Evolutionary conservation across 2,888 invertebrate species (phyloP).

Genomic region (Pterobdella sp.): DNA sequence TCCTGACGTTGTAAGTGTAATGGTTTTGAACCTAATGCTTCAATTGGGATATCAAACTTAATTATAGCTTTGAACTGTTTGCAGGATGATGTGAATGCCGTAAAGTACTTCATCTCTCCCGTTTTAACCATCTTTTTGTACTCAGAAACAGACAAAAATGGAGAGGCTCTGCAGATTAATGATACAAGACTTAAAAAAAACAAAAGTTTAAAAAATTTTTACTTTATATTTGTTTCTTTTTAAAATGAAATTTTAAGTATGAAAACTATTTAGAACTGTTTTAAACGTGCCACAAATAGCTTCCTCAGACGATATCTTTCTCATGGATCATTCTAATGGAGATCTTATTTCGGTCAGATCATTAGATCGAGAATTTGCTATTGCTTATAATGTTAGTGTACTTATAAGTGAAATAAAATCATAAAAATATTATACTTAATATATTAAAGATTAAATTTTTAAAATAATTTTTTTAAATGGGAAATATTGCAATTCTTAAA

Average conservation of each 20-base stretch:
- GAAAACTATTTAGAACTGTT: too few relatives aligned
- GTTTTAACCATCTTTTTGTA: not conserved
- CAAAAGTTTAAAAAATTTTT: too few relatives aligned
- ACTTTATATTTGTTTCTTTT: too few relatives aligned
- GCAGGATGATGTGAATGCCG: not conserved
- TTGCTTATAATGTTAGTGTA: not conserved
- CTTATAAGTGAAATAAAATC: not conserved
- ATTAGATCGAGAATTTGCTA: not conserved
- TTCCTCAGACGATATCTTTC: not conserved
- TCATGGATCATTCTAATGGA: constrained; percentile 1
- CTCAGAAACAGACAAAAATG: not conserved
- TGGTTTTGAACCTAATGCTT: not conserved
- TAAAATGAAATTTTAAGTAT: too few relatives aligned
- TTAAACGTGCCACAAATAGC: not conserved
- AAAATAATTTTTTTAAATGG: too few relatives aligned
- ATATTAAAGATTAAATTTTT: too few relatives aligned
- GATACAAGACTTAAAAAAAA: too few relatives aligned
- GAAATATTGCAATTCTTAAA: too few relatives aligned
- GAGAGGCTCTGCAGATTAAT: too few relatives aligned
- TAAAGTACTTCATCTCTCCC: not conserved
- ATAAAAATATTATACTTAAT: too few relatives aligned
- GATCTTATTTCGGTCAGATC: not conserved
- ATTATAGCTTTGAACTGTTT: not conserved
- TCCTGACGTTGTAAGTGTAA: not conserved
- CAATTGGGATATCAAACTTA: not conserved